Evolutionary conservation across 2,888 invertebrate genomes (phyloP), one percentile per base, ranked within the genome.

Genomic region (Leptodirus hochenwartii): DNA sequence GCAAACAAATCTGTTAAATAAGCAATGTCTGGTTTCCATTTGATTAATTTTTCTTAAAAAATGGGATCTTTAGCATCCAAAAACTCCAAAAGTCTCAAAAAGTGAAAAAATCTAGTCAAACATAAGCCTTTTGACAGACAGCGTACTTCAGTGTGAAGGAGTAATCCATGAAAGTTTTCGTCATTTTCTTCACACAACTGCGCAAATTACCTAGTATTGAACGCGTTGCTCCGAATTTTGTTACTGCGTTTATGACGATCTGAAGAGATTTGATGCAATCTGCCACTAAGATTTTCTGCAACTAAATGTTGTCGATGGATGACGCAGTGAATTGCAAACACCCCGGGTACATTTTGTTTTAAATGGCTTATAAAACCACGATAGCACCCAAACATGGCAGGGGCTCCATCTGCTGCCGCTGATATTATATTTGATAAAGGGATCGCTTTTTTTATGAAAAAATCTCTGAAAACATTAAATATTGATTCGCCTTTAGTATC

Each of bases 401-500:
- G n/a, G n/a, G n/a, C n/a, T n/a, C n/a, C n/a, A n/a, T n/a, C 29
- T 28, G 20, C 13, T 17, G 20, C 28, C 4, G 22, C 20, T 11
- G 28, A 28, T 8, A 28, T 44, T 36, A 41, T 39, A 37, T 45
- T 41, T 42, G 34, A 34, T 22, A 42, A 42, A 32, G 40, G 37
- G 20, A 39, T 40, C 25, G 34, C 30, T 34, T 41, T 42, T 36
- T 41, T n/a, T n/a, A n/a, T n/a, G n/a, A n/a, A n/a, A n/a, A n/a
- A n/a, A n/a, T n/a, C n/a, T n/a, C n/a, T n/a, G n/a, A n/a, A n/a
- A n/a, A n/a, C n/a, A n/a, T n/a, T n/a, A n/a, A n/a, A n/a, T n/a
- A 47, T 45, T 42, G 42, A 46, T 47, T 49, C 44, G 17, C 45
- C 43, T 47, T 47, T 47, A 44, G 47, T 47, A 42, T 47, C 44